Conservation (phyloP, 1,140 invertebrate genomes). For the Halictus rubicundus region DNA sequence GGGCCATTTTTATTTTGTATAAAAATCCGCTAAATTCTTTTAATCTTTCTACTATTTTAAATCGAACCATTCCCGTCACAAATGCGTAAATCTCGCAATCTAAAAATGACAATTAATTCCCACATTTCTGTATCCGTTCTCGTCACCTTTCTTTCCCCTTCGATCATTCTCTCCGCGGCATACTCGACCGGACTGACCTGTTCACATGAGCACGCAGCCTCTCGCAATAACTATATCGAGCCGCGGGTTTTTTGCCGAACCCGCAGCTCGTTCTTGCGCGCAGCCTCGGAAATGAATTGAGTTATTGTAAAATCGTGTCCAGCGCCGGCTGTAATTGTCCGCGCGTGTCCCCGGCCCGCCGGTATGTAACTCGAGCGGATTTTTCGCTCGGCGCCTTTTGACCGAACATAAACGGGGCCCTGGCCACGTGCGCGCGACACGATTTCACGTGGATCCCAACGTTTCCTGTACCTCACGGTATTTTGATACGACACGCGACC, state of each 20-base stretch:
- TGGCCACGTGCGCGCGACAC: conserved; percentile 1
- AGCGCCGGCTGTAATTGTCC: conserved; percentile 41
- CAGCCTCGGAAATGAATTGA: conserved; percentile 59
- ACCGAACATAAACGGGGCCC: neutral
- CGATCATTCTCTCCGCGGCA: too few species aligned
- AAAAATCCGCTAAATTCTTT: too few species aligned
- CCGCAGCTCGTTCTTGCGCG: conserved; percentile 46
- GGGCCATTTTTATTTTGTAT: too few species aligned
- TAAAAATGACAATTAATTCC: too few species aligned
- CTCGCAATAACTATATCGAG: conserved; percentile 64
- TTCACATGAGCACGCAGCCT: conserved; percentile 44
- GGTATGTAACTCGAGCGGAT: conserved; percentile 8
- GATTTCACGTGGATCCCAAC: conserved; percentile 26
- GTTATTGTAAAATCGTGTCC: conserved; percentile 61
- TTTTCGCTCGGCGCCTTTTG: conserved; percentile 28
- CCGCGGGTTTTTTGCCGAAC: conserved; percentile 40
- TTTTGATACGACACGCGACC: neutral
- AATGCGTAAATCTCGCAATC: too few species aligned
- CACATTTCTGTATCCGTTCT: neutral
- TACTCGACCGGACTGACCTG: conserved; percentile 59
- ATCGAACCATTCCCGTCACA: too few species aligned
- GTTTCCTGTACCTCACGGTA: neutral
- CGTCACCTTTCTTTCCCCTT: conserved; percentile 13
- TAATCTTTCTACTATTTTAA: too few species aligned
- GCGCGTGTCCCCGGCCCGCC: conserved; percentile 27